phyloP scores from a whole-genome alignment of 1,140 invertebrate genomes.

The Drosophila watanabei region DNA sequence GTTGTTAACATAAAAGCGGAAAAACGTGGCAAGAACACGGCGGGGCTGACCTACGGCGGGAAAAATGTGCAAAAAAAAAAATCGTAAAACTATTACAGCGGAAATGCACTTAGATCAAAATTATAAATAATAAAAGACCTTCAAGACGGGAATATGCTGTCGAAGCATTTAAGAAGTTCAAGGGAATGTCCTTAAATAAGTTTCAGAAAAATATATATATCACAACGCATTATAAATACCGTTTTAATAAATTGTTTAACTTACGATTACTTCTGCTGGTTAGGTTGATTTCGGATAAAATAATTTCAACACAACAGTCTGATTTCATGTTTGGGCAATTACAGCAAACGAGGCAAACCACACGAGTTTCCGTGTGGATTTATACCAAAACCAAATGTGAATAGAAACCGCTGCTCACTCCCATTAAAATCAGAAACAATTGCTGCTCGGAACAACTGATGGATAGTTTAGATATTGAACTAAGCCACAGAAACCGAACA shows the following conservation, averaged over 20 bases:
- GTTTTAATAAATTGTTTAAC: background rate
- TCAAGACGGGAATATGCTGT: background rate
- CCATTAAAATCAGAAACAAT: slow-evolving; percentile 16
- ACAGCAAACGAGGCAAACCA: slow-evolving; percentile 8
- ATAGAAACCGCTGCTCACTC: slow-evolving; percentile 1
- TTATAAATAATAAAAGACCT: slow-evolving; percentile 20
- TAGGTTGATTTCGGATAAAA: background rate
- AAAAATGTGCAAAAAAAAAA: background rate
- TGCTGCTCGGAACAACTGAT: slow-evolving; percentile 24
- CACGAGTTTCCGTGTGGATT: slow-evolving; percentile 23
- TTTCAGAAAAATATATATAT: background rate
- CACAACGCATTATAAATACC: background rate
- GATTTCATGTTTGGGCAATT: background rate
- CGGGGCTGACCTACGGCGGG: slow-evolving; percentile 23
- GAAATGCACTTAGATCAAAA: slow-evolving; percentile 26
- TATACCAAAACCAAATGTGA: slow-evolving; percentile 11
- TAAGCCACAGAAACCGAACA: background rate
- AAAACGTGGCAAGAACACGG: slow-evolving; percentile 29
- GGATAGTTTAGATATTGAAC: slow-evolving; percentile 31
- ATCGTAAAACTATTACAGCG: slow-evolving; percentile 27
- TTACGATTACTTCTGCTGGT: background rate
- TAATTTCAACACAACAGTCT: background rate
- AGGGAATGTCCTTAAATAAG: background rate
- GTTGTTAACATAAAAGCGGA: slow-evolving; percentile 44
- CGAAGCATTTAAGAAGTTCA: background rate